Conservation (phyloP, 2,888 invertebrate species). For the Apodemia zela region DNA sequence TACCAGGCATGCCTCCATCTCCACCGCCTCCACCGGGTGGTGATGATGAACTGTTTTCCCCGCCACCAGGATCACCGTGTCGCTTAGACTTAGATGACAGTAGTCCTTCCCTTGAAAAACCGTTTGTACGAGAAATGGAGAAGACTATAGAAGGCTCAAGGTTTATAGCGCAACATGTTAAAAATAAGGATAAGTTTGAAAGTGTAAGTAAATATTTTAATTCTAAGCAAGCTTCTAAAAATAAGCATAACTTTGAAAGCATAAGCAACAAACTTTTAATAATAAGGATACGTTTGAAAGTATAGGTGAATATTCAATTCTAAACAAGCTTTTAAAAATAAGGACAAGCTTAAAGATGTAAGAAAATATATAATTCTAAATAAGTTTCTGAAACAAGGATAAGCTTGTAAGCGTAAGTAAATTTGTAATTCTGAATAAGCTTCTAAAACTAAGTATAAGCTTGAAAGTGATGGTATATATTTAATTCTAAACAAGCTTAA, state of each 20-base stretch:
- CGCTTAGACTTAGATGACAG: constrained; percentile 80
- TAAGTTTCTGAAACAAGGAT: background rate
- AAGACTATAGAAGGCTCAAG: constrained; percentile 95
- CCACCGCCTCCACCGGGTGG: constrained; percentile 88
- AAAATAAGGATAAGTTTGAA: constrained; percentile 96
- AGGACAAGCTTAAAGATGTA: constrained; percentile 94
- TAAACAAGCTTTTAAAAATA: background rate
- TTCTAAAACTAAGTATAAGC: background rate
- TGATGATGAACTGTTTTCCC: constrained; percentile 92
- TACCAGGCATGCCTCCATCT: constrained; percentile 86
- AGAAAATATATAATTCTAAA: constrained; percentile 59
- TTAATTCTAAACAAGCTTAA: no score
- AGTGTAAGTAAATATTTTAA: constrained; percentile 85
- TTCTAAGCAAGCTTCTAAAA: constrained; percentile 7
- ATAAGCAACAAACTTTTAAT: no score
- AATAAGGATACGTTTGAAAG: constrained; percentile 96
- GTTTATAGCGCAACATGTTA: constrained; percentile 97
- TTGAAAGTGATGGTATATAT: no score
- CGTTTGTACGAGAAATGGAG: constrained; percentile 91
- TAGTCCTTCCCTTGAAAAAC: constrained; percentile 91
- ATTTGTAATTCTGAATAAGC: background rate
- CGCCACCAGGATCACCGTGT: constrained; percentile 84
- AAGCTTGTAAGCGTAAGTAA: constrained; percentile 81
- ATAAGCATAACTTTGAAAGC: no score
- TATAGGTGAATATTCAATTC: constrained; percentile 82